phyloP scores from a whole-genome alignment of 2,888 invertebrate genomes.

The Drosophila nr. medialis region DNA sequence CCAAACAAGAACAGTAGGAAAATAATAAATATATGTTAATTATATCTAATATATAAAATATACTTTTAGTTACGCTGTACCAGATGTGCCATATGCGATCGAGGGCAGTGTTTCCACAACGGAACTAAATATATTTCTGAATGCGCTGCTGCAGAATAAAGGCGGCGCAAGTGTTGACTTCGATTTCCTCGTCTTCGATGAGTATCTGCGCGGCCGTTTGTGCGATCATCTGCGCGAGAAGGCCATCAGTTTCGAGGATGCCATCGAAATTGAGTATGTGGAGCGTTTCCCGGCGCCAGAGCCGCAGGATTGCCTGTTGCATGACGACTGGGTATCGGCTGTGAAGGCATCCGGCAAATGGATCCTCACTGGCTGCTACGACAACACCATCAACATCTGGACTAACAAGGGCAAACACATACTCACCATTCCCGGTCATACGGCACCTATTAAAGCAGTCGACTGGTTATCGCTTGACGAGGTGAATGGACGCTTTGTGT shows the following conservation, averaged over 20 bases:
- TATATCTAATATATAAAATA: not conserved
- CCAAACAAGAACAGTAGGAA: slow-evolving; percentile 93
- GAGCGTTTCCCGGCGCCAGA: slow-evolving; percentile 95
- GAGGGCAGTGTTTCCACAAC: slow-evolving; percentile 89
- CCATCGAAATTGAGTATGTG: slow-evolving; percentile 95
- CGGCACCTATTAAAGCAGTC: slow-evolving; percentile 94
- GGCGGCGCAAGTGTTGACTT: slow-evolving; percentile 86
- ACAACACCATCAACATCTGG: slow-evolving; percentile 96
- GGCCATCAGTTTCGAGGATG: slow-evolving; percentile 91
- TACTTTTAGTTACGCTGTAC: slow-evolving; percentile 91
- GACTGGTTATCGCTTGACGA: slow-evolving; percentile 91
- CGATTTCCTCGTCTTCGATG: slow-evolving; percentile 95
- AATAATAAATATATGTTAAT: not conserved
- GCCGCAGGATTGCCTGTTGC: slow-evolving; percentile 95
- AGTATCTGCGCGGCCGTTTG: slow-evolving; percentile 88
- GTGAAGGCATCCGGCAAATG: slow-evolving; percentile 90
- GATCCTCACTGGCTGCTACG: slow-evolving; percentile 97
- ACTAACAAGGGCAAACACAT: slow-evolving; percentile 93
- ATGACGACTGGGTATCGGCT: slow-evolving; percentile 99
- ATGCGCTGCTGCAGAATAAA: slow-evolving; percentile 87
- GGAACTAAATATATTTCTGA: slow-evolving; percentile 92
- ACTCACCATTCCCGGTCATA: slow-evolving; percentile 93
- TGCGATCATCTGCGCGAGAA: slow-evolving; percentile 91
- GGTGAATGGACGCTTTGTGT: slow-evolving; percentile 89
- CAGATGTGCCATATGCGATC: slow-evolving; percentile 93